Base-by-base conservation (phyloP, 1,140 invertebrate species). In the Drosophila kurseongensis region DNA sequence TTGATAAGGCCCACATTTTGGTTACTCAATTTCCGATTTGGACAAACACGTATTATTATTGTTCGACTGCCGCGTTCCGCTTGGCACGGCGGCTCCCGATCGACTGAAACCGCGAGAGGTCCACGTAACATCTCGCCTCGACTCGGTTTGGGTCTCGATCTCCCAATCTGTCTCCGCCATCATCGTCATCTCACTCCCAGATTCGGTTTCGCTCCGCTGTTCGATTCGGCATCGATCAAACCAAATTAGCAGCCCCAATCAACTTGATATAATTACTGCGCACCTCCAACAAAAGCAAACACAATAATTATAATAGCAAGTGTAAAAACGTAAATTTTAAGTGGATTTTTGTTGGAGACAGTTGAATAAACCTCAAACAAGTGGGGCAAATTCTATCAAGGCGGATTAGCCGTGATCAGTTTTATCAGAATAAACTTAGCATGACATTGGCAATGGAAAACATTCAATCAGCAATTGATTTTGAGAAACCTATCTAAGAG, bases 1-100 rank as follows among this genome's bases (percentile, higher is more conserved):
- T 75, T 91, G 85, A 81, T 84, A 91, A 86, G 69, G 50, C 44
- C 44, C 65, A 38, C 83, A 86, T 86, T 45, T 57, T 57, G 54
- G 59, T 65, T 75, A 44, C 65, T 42, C 29, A 71, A 71, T 35
- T 71, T 40, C 36, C 68, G 47, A 52, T 67, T 36, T 54, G 8
- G 23, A 29, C 27, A 8, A 61, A 32, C 44, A 40, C 38, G 38
- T 16, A 44, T 9, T 44, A 35, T 32, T 27, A 14, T 23, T 23
- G 5, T 23, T 52, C 36, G 60, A 48, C 42, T 14, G 35, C 10
- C 41, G 36, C 68, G 71, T 50, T 73, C 56, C 42, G 68, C 52
- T 54, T 23, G 36, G 16, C 18, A 44, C 60, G 40, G 60, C 51
- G 38, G 72, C 40, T 65, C 38, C 71, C 51, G 74, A 56, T 8